Conservation (phyloP, 2,113 vertebrate genomes). For the Blennius ocellaris region DNA sequence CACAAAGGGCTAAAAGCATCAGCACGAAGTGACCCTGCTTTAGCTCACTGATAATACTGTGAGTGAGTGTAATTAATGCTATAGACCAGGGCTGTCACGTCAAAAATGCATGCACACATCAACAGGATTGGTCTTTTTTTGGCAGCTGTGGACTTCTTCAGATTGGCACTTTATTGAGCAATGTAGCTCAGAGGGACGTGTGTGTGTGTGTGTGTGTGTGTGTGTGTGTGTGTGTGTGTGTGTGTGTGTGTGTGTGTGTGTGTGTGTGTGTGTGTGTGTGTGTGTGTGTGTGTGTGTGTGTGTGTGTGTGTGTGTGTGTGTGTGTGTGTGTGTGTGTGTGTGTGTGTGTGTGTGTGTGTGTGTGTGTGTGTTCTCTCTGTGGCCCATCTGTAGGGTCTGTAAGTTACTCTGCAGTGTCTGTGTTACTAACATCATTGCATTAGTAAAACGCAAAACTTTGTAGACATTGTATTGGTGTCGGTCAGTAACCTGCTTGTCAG, state of each 20-base stretch:
- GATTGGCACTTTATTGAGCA: conserved; percentile 1
- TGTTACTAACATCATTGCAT: conserved; percentile 28
- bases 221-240: no score
- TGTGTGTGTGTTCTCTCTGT: not conserved
- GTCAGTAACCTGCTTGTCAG: no score
- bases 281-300: no score
- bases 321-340: no score
- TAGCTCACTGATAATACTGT: conserved; percentile 54
- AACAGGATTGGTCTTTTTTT: conserved; percentile 4
- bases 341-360: no score
- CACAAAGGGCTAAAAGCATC: conserved; percentile 38
- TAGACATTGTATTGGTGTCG: not conserved
- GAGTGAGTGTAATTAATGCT: conserved; percentile 57
- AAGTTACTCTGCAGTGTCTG: conserved; percentile 17
- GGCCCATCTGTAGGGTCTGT: not conserved
- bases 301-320: no score
- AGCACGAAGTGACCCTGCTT: conserved; percentile 36
- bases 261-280: no score
- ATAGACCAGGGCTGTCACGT: conserved; percentile 24
- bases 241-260: no score
- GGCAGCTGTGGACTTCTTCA: conserved; percentile 23
- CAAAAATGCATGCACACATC: conserved; percentile 3
- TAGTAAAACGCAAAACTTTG: conserved; percentile 27
- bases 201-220: no score
- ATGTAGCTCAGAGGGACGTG: not conserved